Base-by-base conservation (phyloP, 2,888 invertebrate species). In the Watsonalla binaria region DNA sequence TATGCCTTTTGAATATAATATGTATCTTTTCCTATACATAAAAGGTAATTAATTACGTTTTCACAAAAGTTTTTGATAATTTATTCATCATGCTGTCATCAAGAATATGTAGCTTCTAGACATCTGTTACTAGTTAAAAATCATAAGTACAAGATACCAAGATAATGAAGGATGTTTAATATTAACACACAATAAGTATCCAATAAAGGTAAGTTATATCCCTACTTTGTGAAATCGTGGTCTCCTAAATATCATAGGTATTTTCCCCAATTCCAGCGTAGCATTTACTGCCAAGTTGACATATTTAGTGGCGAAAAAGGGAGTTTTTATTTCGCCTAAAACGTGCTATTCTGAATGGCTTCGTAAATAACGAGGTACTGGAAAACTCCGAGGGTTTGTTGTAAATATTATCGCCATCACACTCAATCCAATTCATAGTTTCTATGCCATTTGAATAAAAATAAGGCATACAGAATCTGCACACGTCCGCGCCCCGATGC, bases 361-460 rank as follows among this genome's bases (percentile, higher is more conserved):
- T 37, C 35, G 37, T 39, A 49, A 49, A 39, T 39, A 49, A 37
- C 49, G 49, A 15, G 14, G 37, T 39, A 49, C 37, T 37, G 49
- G 14, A 49, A 48, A 49, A 37, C 49, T 49, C 34, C 14, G 8
- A 39, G 49, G 47, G 48, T 34, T 39, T 45, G 46, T 37, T 58
- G 42, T 52, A 42, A 51, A 53, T 58, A 49, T 59, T 39, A 61
- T 49, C 49, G 37, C 62, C 58, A 55, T 58, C 58, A 51, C 51
- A 63, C 60, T 66, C 59, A 59, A 63, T 68, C 57, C 61, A 58
- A 68, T 66, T 69, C 68, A 68, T 66, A 61, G 65, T 61, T 61
- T 52, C 59, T 54, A 58, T 66, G 62, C 66, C 51, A 59, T 69
- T 63, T 68, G 70, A 70, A 70, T 69, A 66, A 68, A 68, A 70